Base-by-base conservation (phyloP, 1,140 invertebrate species). In the Conus betulinus region DNA sequence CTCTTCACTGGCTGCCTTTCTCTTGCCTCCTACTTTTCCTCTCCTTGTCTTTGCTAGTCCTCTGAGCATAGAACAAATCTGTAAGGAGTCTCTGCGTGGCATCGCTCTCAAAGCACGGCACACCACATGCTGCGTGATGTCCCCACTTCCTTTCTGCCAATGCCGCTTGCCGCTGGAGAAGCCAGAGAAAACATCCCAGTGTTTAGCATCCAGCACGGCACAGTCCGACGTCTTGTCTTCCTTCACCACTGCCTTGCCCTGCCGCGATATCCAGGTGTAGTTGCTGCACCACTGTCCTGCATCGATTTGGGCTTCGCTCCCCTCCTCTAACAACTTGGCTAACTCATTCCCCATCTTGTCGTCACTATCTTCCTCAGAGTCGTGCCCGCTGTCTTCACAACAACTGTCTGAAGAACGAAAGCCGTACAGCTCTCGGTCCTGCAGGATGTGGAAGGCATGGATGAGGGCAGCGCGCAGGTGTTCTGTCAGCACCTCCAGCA, bases 391-490 rank as follows among this genome's bases (percentile, higher is more conserved):
- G 15, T 7, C 20, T 6, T 23, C 67, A n/a, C 15, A 71, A 23
- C 67, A 13, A 71, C 15, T 20, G 6, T 20, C 6, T 7, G 67
- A 71, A n/a, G 67, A 71, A 11, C 7, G 6, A 6, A 89, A 88
- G 57, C 83, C 85, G 15, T 89, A 90, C 55, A 93, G 89, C 89
- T 96, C 96, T 63, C 96, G 91, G 76, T 96, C 96, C 39, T 95
- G 94, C 89, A 95, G 93, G 51, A 90, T 93, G 60, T 94, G 95
- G 94, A 99, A 98, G 96, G 99, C 98, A 92, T 98, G 97, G n/a
- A 97, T 96, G n/a, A 99, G 96, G 91, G 97, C 98, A 88, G 97
- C 97, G 78, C 98, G 97, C 94, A 99, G 99, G 95, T 99, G 98
- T 94, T 99, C 98, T 60, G 99, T 96, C 71, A 99, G 95, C 87